Base-by-base conservation (phyloP, 2,888 invertebrate species). In the Apotomis capreana region DNA sequence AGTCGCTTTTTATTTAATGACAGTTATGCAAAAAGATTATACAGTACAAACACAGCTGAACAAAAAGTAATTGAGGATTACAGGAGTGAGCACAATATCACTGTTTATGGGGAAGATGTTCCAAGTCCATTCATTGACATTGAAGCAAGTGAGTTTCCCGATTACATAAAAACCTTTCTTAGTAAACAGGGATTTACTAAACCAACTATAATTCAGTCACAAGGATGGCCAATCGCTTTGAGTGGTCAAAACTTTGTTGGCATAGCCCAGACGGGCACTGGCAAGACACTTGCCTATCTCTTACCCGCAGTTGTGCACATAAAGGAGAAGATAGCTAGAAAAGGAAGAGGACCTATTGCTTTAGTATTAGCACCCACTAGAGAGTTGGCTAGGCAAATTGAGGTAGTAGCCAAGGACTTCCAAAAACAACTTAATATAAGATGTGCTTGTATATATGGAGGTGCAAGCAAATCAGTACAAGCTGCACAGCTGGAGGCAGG, bases 361-460 rank as follows among this genome's bases (percentile, higher is more conserved):
- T 90, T 97, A n/a, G 95, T 97, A 0, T 89, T 97, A 54, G 97
- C 97, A 5, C 96, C 96, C 0, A 97, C 96, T 1, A 92, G 96
- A 77, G 97, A 97, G 86, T 83, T 97, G 63, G 96, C 96, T 0
- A 95, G 96, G 76, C 96, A 97, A 85, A 97, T 97, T 75, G 95
- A 96, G 80, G 94, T 95, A 78, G 97, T 98, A 3, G 96, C 97
- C 1, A 94, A 94, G 70, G 96, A 96, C 77, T 98, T 97, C 88
- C 95, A 96, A 58, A 94, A 94, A 1, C 87, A 94, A 12, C 94
- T 96, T 5, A 95, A 95, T 78, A 95, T 97, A 9, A 93, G 96
- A 15, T 96, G 96, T 85, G 96, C 96, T 0, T 98, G 98, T 87
- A 95, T 97, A 36, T 98, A 97, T 93, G 98, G 98, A 68, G 98